Evolutionary conservation across 2,797 vertebrate species (phyloP).

Genomic region (Molossus molossus): DNA sequence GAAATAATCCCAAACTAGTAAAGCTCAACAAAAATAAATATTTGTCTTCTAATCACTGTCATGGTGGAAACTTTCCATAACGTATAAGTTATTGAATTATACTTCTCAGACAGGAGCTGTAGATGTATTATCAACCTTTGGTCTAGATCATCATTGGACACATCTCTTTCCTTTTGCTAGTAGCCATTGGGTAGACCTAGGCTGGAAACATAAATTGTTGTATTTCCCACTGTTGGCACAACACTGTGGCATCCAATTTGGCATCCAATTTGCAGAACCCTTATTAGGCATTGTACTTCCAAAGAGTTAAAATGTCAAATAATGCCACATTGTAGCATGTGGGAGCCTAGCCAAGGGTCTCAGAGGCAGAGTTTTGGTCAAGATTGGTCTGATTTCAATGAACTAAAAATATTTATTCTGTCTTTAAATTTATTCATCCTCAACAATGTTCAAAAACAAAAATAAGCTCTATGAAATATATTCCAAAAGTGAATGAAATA

Average conservation of each 20-base stretch:
- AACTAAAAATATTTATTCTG: background rate
- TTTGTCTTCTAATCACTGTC: background rate
- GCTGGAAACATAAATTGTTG: background rate
- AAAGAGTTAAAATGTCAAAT: background rate
- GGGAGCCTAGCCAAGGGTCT: too few species aligned
- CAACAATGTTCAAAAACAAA: background rate
- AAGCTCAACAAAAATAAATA: conserved; percentile 17
- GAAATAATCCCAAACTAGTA: conserved; percentile 39
- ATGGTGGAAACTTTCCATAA: background rate
- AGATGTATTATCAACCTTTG: background rate
- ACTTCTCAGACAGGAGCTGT: background rate
- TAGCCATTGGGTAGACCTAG: background rate
- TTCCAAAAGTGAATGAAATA: background rate
- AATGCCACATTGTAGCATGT: background rate
- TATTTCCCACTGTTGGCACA: background rate
- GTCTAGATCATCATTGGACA: background rate
- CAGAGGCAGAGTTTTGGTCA: background rate
- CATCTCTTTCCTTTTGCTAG: background rate
- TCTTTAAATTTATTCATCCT: conserved; percentile 1
- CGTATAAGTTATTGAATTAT: background rate
- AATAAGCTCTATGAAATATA: background rate
- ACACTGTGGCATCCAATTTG: background rate
- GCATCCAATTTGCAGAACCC: background rate
- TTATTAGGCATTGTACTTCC: background rate
- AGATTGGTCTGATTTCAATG: background rate